A percentile compares a stretch with the other conserved stretches of the same genome.
phyloP scores from a whole-genome alignment of 2,888 invertebrate genomes.

The Drosophila incognita region DNA sequence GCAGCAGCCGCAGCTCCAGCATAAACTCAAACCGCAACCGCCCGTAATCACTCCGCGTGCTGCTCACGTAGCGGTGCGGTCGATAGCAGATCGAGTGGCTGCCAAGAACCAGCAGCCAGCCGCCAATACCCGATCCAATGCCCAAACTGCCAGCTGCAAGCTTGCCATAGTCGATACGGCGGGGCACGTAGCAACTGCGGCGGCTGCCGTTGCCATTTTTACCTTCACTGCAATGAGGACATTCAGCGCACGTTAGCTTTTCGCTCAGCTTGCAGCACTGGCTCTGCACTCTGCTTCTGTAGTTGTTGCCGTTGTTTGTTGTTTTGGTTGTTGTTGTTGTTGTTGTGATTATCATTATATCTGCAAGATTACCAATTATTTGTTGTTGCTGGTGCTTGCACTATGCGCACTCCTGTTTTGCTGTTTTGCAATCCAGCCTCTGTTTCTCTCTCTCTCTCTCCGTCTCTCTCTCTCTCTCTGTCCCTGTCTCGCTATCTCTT shows the following conservation, averaged over 20 bases:
- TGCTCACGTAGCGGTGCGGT: conserved; percentile 75
- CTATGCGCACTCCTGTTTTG: conserved; percentile 50
- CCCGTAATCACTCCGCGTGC: conserved; percentile 75
- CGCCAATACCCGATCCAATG: conserved; percentile 15
- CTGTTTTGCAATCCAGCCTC: conserved; percentile 33
- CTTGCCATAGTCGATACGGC: conserved; percentile 14
- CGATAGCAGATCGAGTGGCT: conserved; percentile 44
- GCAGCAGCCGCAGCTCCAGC: conserved; percentile 2
- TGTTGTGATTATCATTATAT: conserved; percentile 78
- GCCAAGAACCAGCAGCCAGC: conserved; percentile 21
- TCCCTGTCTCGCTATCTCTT: conserved; percentile 5
- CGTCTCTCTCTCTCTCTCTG: background rate
- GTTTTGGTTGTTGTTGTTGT: conserved; percentile 43
- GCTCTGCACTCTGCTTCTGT: conserved; percentile 31
- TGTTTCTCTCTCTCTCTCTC: conserved; percentile 3
- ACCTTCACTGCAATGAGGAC: conserved; percentile 77
- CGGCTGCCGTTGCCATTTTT: conserved; percentile 60
- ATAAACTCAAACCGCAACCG: conserved; percentile 49
- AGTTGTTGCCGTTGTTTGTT: conserved; percentile 30
- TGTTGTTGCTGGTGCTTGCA: conserved; percentile 62
- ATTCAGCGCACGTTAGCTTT: conserved; percentile 75
- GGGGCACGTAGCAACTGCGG: conserved; percentile 34
- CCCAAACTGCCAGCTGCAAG: conserved; percentile 10
- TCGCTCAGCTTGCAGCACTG: conserved; percentile 23
- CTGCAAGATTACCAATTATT: conserved; percentile 77